A percentile compares a stretch with the other conserved stretches of the same genome.
phyloP scores from a whole-genome alignment of 2,888 invertebrate species.

The Axea sp. region DNA sequence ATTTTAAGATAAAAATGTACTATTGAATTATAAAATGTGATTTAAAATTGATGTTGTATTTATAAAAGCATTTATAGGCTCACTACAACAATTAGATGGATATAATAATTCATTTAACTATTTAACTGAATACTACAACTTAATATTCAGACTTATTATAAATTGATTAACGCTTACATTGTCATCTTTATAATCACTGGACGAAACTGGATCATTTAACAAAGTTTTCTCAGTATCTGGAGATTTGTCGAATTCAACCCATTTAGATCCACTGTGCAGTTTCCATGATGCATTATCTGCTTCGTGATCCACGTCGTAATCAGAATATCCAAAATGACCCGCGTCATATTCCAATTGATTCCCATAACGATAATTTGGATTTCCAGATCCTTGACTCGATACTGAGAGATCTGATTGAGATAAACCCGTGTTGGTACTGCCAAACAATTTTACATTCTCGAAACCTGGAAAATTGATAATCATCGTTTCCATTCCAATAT shows the following conservation, averaged over 20 bases:
- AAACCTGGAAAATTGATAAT: slow-evolving; percentile 66
- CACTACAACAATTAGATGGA: too few relatives aligned
- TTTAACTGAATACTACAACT: too few relatives aligned
- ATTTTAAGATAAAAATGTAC: too few relatives aligned
- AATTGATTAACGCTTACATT: slow-evolving; percentile 62
- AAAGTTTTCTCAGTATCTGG: slow-evolving; percentile 76
- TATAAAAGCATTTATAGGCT: too few relatives aligned
- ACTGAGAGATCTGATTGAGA: slow-evolving; percentile 90
- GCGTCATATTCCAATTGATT: slow-evolving; percentile 89
- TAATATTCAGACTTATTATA: too few relatives aligned
- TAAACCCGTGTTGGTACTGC: slow-evolving; percentile 86
- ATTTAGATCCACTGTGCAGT: slow-evolving; percentile 74
- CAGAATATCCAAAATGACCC: slow-evolving; percentile 86
- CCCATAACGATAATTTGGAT: slow-evolving; percentile 88
- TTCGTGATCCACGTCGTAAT: slow-evolving; percentile 81
- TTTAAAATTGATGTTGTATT: too few relatives aligned
- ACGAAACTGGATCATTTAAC: slow-evolving; percentile 69
- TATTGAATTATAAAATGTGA: too few relatives aligned
- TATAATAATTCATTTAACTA: too few relatives aligned
- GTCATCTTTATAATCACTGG: slow-evolving; percentile 69
- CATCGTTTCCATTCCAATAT: slow-evolving; percentile 4
- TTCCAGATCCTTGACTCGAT: slow-evolving; percentile 85
- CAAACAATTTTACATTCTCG: slow-evolving; percentile 79
- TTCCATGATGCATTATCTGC: slow-evolving; percentile 74
- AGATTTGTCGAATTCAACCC: slow-evolving; percentile 78